Evolutionary conservation across 92 coral and sea anemone genomes (phyloP).

Genomic region (Metridium senile): DNA sequence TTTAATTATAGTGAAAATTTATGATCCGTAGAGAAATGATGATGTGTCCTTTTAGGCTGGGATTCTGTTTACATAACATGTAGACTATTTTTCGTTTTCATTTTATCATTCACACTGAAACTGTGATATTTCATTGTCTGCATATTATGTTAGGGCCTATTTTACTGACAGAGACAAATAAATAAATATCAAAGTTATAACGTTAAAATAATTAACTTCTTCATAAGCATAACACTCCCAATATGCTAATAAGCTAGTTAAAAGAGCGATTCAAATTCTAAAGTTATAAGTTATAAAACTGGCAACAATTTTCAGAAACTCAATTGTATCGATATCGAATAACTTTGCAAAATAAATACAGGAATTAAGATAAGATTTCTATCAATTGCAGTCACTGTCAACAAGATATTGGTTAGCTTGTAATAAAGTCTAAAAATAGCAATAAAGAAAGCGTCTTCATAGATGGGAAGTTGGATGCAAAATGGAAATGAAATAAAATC

Average conservation of each 20-base stretch:
- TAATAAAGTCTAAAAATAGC: conserved; percentile 17
- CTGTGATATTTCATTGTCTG: neutral
- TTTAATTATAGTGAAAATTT: neutral
- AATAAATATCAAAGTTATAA: too few relatives aligned
- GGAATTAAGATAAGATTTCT: neutral
- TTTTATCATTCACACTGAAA: neutral
- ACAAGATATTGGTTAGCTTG: neutral
- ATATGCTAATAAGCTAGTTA: conserved; percentile 10
- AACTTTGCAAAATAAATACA: neutral
- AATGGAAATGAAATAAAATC: neutral
- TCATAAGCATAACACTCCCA: conserved; percentile 21
- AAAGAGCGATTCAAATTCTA: too few relatives aligned
- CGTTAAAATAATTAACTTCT: neutral
- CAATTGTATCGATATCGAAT: neutral
- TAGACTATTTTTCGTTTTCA: neutral
- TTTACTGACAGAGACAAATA: neutral
- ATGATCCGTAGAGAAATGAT: neutral
- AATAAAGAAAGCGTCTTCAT: conserved; percentile 3
- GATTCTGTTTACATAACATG: neutral
- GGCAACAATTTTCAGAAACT: neutral
- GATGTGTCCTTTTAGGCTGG: neutral
- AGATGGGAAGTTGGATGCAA: conserved; percentile 2
- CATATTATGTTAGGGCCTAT: too few relatives aligned
- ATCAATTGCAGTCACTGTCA: conserved; percentile 2
- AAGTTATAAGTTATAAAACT: too few relatives aligned